A percentile compares a stretch with the other conserved stretches of the same genome.
Conservation (phyloP, 1,140 invertebrate species). For the Nasonia longicornis region DNA sequence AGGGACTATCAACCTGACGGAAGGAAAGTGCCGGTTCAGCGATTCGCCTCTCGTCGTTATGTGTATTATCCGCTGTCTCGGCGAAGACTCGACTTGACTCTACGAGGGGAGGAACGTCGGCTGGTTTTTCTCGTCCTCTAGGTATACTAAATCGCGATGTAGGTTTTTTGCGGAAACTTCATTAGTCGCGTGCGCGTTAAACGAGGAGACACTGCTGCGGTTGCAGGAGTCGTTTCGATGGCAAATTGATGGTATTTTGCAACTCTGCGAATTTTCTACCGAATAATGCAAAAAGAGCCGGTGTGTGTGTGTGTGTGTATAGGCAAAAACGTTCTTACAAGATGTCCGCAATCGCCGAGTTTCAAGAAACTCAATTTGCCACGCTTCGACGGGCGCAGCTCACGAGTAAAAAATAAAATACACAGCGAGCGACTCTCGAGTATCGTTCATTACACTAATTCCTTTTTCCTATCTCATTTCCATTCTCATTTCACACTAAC, state of each 20-base stretch:
- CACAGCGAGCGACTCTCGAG: not conserved
- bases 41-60: not conserved
- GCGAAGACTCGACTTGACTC: not conserved
- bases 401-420: constrained; percentile 11
- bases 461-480: not conserved
- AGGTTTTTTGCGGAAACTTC: not conserved
- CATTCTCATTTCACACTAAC: constrained; percentile 6
- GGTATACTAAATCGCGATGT: no score
- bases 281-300: not conserved
- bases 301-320: no score
- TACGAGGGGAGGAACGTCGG: not conserved
- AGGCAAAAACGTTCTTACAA: not conserved
- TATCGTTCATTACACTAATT: constrained; percentile 2
- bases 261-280: not conserved
- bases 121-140: not conserved
- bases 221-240: not conserved
- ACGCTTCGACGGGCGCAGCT: not conserved
- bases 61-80: not conserved
- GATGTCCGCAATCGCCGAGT: not conserved
- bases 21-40: constrained; percentile 25
- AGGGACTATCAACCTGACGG: constrained; percentile 8
- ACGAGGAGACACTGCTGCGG: no score
- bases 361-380: not conserved
- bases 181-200: not conserved
- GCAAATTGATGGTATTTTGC: not conserved